Conservation (phyloP, 2,113 vertebrate genomes). For the Calidris pygmaea region DNA sequence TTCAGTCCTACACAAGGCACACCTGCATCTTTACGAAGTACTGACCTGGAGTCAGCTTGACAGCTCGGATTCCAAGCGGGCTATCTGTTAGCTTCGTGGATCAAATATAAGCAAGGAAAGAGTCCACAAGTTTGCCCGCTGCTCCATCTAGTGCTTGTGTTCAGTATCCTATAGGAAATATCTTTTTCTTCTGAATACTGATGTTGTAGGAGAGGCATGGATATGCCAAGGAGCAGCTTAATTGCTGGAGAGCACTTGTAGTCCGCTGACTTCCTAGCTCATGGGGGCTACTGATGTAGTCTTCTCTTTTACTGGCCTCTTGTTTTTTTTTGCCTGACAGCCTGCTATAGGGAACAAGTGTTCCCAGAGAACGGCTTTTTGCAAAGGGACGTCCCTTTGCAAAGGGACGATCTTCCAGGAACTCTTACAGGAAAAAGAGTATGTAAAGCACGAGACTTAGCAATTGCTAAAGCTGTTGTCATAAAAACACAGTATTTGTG, state of each 20-base stretch:
- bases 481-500: neutral
- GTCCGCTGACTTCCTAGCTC: neutral
- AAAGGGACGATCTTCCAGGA: neutral
- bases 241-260: neutral
- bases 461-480: neutral
- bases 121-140: slow-evolving; percentile 28
- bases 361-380: neutral
- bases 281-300: neutral
- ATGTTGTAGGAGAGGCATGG: neutral
- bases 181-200: neutral
- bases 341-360: neutral
- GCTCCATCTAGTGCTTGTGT: slow-evolving; percentile 66
- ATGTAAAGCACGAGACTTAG: neutral
- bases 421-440: neutral
- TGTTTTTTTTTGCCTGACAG: neutral
- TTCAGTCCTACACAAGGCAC: neutral
- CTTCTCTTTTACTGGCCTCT: neutral
- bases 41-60: neutral
- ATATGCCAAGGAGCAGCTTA: neutral
- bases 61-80: neutral
- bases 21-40: neutral
- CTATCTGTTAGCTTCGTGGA: neutral
- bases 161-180: neutral
- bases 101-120: neutral
- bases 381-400: neutral